Evolutionary conservation across 2,113 vertebrate genomes (phyloP).

Genomic region (Gulo gulo): DNA sequence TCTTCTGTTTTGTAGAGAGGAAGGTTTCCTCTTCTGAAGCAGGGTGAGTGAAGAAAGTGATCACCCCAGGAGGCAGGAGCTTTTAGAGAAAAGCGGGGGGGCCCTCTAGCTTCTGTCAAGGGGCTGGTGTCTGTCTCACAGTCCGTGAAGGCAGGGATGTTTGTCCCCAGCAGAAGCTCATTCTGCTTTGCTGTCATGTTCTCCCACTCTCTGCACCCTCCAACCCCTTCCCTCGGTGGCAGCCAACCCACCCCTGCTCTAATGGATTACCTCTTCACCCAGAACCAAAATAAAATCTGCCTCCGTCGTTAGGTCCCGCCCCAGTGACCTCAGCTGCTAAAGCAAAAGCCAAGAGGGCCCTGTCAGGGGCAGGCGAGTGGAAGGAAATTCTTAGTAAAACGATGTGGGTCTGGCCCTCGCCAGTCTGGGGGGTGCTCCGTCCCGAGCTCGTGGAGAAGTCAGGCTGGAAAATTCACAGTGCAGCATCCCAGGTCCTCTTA

Average conservation of each 20-base stretch:
- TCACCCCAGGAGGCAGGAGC: fast-evolving
- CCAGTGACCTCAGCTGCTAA: neutral
- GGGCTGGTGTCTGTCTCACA: neutral
- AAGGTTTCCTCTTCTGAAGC: neutral
- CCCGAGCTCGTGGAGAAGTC: neutral
- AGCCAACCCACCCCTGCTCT: neutral
- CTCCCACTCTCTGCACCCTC: no score
- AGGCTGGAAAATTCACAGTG: neutral
- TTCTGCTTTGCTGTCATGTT: neutral
- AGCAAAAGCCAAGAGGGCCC: neutral
- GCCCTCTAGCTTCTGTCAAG: neutral
- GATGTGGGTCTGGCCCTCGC: neutral
- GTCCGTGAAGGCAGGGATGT: neutral
- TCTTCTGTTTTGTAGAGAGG: neutral
- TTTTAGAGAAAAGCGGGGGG: neutral
- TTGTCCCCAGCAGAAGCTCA: neutral
- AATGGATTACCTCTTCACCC: neutral
- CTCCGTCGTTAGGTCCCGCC: neutral
- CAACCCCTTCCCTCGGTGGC: neutral
- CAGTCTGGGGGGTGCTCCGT: neutral
- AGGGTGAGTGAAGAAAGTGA: neutral
- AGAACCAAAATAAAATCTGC: neutral
- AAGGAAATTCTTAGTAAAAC: neutral
- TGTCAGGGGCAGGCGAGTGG: neutral
- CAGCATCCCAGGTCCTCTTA: neutral